phyloP scores from a whole-genome alignment of 2,888 invertebrate genomes.

The Nyleta sp. region DNA sequence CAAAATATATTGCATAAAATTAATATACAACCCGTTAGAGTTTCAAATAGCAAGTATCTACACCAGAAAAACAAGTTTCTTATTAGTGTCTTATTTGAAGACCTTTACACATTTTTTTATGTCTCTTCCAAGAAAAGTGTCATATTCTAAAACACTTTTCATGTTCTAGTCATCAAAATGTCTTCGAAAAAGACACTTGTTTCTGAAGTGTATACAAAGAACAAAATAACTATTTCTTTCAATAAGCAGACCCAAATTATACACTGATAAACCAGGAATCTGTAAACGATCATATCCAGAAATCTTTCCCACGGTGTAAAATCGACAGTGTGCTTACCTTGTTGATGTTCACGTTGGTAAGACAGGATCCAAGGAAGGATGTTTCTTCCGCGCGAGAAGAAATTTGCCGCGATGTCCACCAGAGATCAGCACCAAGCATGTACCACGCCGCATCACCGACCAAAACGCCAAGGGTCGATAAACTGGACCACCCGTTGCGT shows the following conservation, averaged over 20 bases:
- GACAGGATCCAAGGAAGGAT: slow-evolving; percentile 38
- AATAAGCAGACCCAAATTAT: background rate
- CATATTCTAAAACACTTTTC: too few species aligned
- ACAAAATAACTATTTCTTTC: too few species aligned
- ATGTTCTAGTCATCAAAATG: too few species aligned
- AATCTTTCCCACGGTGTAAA: slow-evolving; percentile 2
- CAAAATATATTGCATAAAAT: too few species aligned
- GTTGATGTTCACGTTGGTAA: slow-evolving; percentile 60
- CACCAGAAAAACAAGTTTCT: too few species aligned
- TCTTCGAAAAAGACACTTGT: too few species aligned
- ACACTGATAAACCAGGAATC: slow-evolving; percentile 40
- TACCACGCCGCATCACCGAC: background rate
- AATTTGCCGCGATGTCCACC: slow-evolving; percentile 51
- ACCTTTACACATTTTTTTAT: too few species aligned
- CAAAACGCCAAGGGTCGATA: slow-evolving; percentile 16
- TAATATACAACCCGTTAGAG: too few species aligned
- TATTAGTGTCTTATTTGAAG: too few species aligned
- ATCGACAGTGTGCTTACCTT: slow-evolving; percentile 10
- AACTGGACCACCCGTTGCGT: slow-evolving; percentile 1
- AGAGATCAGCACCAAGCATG: slow-evolving; percentile 65
- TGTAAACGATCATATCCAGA: slow-evolving; percentile 1
- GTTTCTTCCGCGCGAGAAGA: slow-evolving; percentile 7
- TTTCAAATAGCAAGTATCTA: too few species aligned
- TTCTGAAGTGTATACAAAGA: too few species aligned
- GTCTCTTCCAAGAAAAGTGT: too few species aligned